Evolutionary conservation across 2,888 invertebrate species (phyloP).

Genomic region (Panzeria rudis): DNA sequence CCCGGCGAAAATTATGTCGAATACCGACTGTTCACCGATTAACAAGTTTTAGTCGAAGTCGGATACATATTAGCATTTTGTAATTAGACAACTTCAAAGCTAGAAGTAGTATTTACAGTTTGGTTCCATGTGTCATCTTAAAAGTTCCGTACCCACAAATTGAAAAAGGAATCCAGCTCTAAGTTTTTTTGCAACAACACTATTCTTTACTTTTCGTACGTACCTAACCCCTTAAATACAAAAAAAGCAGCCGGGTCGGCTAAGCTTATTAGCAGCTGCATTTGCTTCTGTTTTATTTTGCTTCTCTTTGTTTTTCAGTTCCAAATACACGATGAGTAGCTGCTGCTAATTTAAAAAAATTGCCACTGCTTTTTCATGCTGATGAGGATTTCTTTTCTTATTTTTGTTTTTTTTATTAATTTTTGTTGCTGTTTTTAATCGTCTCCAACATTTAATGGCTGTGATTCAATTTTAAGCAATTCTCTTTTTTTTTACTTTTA

Average conservation of each 20-base stretch:
- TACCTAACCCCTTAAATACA: conserved; percentile 39
- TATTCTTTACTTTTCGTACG: neutral
- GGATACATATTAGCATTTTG: too few species aligned
- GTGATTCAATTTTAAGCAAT: conserved; percentile 68
- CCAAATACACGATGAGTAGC: conserved; percentile 47
- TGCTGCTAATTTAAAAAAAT: conserved; percentile 65
- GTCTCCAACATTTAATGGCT: conserved; percentile 64
- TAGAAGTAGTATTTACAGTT: too few species aligned
- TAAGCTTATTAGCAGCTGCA: conserved; percentile 54
- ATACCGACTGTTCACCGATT: too few species aligned
- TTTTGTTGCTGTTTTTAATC: conserved; percentile 55
- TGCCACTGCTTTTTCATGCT: conserved; percentile 61
- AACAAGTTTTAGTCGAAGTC: too few species aligned
- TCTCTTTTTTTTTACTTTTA: conserved; percentile 65
- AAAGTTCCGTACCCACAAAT: too few species aligned
- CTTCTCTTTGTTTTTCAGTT: conserved; percentile 29
- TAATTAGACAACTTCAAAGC: too few species aligned
- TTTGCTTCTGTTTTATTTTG: conserved; percentile 63
- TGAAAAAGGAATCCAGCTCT: too few species aligned
- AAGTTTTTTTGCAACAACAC: too few species aligned
- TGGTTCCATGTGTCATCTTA: too few species aligned
- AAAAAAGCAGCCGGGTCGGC: conserved; percentile 35
- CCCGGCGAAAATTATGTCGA: too few species aligned
- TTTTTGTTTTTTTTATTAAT: conserved; percentile 26
- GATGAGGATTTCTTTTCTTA: conserved; percentile 30